Evolutionary conservation across 2,888 invertebrate species (phyloP).

Genomic region (Drosophila borealis): DNA sequence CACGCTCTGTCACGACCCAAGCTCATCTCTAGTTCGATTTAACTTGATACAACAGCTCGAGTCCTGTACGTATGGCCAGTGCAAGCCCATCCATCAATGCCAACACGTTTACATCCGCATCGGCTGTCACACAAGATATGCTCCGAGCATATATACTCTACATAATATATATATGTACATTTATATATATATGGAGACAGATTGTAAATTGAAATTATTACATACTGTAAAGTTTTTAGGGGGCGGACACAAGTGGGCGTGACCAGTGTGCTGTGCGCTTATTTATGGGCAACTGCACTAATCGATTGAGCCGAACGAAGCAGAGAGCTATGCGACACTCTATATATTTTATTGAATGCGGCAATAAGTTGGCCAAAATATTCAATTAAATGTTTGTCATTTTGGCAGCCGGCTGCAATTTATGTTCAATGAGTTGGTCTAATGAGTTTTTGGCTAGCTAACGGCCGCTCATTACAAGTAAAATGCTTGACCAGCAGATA

Average conservation of each 20-base stretch:
- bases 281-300: conserved; percentile 72
- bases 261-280: conserved; percentile 39
- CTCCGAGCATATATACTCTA: conserved; percentile 10
- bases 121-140: conserved; percentile 61
- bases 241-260: neutral
- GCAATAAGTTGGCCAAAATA: conserved; percentile 72
- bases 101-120: conserved; percentile 63
- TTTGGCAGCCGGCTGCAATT: conserved; percentile 54
- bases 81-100: conserved; percentile 70
- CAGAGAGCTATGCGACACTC: conserved; percentile 59
- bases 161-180: conserved; percentile 13
- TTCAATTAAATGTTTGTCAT: conserved; percentile 71
- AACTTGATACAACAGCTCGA: neutral
- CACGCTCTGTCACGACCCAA: no score
- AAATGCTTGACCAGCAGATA: neutral
- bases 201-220: conserved; percentile 75
- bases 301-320: conserved; percentile 48
- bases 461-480: neutral
- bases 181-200: conserved; percentile 35
- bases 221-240: conserved; percentile 53
- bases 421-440: conserved; percentile 57
- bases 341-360: conserved; percentile 61
- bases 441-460: conserved; percentile 61
- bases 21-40: no score
- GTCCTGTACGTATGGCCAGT: conserved; percentile 26